Conservation (phyloP, 2,888 invertebrate genomes). For the Drosophila parthenogenetica region DNA sequence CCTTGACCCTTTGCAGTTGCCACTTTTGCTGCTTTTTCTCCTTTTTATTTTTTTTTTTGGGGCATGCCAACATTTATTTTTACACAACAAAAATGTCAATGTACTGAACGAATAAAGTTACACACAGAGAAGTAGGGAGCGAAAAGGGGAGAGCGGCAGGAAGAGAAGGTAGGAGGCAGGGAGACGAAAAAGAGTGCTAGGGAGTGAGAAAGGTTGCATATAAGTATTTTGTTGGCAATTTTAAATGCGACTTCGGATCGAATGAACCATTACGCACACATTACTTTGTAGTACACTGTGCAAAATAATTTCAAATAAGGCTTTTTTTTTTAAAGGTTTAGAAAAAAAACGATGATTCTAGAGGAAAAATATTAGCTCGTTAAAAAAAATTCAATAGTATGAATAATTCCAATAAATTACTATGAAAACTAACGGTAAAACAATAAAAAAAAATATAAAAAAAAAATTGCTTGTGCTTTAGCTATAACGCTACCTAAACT, state of each 20-base stretch:
- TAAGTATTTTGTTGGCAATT: conserved; percentile 45
- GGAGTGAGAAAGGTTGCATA: conserved; percentile 7
- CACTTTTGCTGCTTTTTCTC: neutral
- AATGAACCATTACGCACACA: conserved; percentile 54
- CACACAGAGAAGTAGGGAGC: neutral
- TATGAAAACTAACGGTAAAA: too few relatives aligned
- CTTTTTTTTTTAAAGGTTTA: too few relatives aligned
- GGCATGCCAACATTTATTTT: conserved; percentile 50
- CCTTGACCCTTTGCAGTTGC: conserved; percentile 39
- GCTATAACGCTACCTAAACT: too few relatives aligned
- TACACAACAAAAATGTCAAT: conserved; percentile 60
- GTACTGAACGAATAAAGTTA: conserved; percentile 25
- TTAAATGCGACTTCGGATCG: conserved; percentile 34
- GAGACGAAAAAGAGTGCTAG: neutral
- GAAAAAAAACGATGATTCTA: too few relatives aligned
- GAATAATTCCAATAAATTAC: too few relatives aligned
- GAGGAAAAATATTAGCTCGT: too few relatives aligned
- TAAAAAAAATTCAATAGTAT: too few relatives aligned
- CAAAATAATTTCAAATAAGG: too few relatives aligned
- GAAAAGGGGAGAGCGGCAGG: neutral
- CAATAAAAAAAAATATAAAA: too few relatives aligned
- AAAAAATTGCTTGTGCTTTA: too few relatives aligned
- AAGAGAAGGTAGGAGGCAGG: neutral
- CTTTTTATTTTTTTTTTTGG: neutral
- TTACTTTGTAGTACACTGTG: conserved; percentile 27